Base-by-base conservation (phyloP, 2,113 vertebrate genomes). In the Eudyptes chrysolophus region DNA sequence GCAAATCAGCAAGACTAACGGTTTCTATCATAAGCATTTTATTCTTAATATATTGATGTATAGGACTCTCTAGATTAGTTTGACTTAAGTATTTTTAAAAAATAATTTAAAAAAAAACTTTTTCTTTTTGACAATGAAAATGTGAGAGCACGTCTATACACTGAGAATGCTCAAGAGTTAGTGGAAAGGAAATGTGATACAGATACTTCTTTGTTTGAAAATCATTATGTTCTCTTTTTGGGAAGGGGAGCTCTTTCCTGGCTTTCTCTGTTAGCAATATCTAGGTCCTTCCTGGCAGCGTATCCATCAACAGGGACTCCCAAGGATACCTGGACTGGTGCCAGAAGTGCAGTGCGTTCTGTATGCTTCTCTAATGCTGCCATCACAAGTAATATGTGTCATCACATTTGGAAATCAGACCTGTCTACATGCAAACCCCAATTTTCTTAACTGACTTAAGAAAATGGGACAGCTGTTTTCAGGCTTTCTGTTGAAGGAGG, bases 61-160 rank as follows among this genome's bases (percentile, higher is more conserved):
- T 51, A 82, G 27, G 14, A 62, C 22, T 42, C 22, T 22, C 24
- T 68, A 40, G 38, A n/a, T 68, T 26, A 72, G n/a, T 68, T 60
- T 76, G n/a, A 62, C 54, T 60, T 54, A 20, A 25, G 11, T 44
- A 26, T 64, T 80, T 74, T 29, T 12, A 20, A 76, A 84, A 72
- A 77, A 17, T 13, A 58, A 17, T 64, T 54, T 6, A 1, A 9
- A 57, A 38, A 30, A 55, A 22, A 0, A 0, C 4, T 25, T n/a
- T 84, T 71, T 55, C 4, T 55, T 87, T 71, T 69, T 90, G 68
- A 48, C 62, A 38, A 13, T 25, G 32, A 29, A 71, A 76, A 77
- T 69, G 14, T 34, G 18, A 60, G 14, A 69, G 44, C n/a, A 48
- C 61, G 32, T 69, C 54, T 61, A 19, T 18, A 11, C 44, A 36